Base-by-base conservation (phyloP, 2,113 vertebrate species). In the Castor canadensis region DNA sequence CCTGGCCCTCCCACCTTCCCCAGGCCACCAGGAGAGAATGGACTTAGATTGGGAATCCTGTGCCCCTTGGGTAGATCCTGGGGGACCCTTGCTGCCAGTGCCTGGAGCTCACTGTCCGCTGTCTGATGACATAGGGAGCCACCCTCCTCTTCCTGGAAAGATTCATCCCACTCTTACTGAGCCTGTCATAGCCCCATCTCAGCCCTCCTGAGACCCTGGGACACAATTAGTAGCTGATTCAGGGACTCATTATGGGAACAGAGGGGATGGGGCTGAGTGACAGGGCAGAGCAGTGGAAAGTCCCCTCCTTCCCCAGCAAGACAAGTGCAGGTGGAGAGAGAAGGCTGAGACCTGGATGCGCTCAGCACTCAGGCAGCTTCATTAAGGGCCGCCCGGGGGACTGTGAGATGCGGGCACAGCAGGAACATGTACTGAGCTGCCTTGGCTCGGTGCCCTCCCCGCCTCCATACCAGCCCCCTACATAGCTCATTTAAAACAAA, bases 401-500 rank as follows among this genome's bases (percentile, higher is more conserved):
- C 16, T 24, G 40, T 56, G 40, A 56, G 75, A 9, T 8, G 4
- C 40, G 20, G 64, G 22, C 30, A 6, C 20, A 45, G 64, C 64
- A 45, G 38, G 64, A 71, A 26, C 5, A 9, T n/a, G 0, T 89
- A 89, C 76, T 28, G 80, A 93, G 58, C 16, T 17, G n/a, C 69
- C 81, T n/a, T 9, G 8, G 11, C 58, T 91, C 67, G 15, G 72
- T 19, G 86, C 24, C 12, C 45, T 83, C 69, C 81, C 60, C 9
- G 45, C 35, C 75, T 43, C 4, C 30, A 4, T 35, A 32, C 47
- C 52, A n/a, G 10, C 72, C 76, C 72, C 90, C 69, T 76, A 17
- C 0, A 0, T 47, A 38, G 28, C 9, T 95, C 71, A 89, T 93
- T 95, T 95, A 86, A 96, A 87, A 84, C 77, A 95, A 94, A 97